Evolutionary conservation across 2,888 invertebrate species (phyloP).

Genomic region (Brachypterus glaber): DNA sequence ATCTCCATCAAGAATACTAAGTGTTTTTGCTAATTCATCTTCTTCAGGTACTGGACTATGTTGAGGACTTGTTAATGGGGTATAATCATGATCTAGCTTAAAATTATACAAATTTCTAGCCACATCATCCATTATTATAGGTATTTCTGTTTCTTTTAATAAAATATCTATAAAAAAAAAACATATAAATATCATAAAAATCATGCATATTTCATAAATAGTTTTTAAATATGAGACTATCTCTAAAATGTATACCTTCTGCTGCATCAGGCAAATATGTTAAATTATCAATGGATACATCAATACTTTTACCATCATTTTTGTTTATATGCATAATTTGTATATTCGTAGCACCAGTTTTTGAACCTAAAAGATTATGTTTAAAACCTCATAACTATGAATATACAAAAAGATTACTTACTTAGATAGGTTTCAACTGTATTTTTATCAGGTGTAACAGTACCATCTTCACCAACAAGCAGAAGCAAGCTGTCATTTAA

Average conservation of each 20-base stretch:
- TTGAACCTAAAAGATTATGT: slow-evolving; percentile 27
- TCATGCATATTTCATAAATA: too few relatives aligned
- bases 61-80: slow-evolving; percentile 57
- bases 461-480: slow-evolving; percentile 80
- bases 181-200: background rate
- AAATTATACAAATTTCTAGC: slow-evolving; percentile 45
- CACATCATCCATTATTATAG: slow-evolving; percentile 45
- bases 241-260: slow-evolving; percentile 13
- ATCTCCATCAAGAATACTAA: slow-evolving; percentile 36
- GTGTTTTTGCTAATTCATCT: slow-evolving; percentile 38
- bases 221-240: too few relatives aligned
- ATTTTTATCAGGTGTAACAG: slow-evolving; percentile 70
- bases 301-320: slow-evolving; percentile 34
- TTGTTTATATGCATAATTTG: slow-evolving; percentile 38
- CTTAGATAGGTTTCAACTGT: slow-evolving; percentile 71
- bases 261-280: slow-evolving; percentile 32
- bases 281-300: slow-evolving; percentile 42
- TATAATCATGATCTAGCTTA: slow-evolving; percentile 75
- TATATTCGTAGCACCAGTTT: slow-evolving; percentile 33
- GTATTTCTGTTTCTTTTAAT: background rate
- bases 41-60: slow-evolving; percentile 36
- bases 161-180: background rate
- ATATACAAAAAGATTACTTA: slow-evolving; percentile 40
- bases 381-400: slow-evolving; percentile 6
- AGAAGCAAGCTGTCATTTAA: slow-evolving; percentile 66